Evolutionary conservation across 2,113 vertebrate genomes (phyloP).

Genomic region (Catharus bicknelli): DNA sequence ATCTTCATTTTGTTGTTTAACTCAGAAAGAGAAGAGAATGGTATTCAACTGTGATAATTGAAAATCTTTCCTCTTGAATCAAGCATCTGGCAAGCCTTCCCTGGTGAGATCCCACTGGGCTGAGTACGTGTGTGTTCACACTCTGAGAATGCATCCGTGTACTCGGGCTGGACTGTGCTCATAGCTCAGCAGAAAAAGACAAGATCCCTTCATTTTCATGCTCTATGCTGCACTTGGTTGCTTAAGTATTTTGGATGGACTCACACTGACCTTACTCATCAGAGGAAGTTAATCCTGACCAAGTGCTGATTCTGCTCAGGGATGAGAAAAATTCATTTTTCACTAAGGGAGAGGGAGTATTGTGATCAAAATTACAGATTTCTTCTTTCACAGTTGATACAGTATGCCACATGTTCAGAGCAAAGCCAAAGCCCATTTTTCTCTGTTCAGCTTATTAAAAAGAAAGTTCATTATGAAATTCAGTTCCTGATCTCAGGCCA

Average conservation of each 20-base stretch:
- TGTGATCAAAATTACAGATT: background rate
- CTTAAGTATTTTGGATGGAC: constrained; percentile 1
- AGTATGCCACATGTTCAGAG: background rate
- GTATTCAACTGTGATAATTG: background rate
- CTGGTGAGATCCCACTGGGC: background rate
- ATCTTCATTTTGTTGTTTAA: background rate
- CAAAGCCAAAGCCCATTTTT: background rate
- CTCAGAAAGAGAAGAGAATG: background rate
- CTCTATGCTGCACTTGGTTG: background rate
- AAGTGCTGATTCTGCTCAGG: background rate
- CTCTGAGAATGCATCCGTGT: background rate
- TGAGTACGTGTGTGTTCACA: background rate
- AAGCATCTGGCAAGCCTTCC: background rate
- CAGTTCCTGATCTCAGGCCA: background rate
- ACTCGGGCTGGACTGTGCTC: background rate
- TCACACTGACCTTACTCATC: background rate
- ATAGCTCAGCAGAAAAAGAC: background rate
- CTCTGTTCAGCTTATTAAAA: background rate
- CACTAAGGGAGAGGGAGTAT: background rate
- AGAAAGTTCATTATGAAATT: background rate
- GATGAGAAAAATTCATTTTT: background rate
- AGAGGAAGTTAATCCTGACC: background rate
- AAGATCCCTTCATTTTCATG: background rate
- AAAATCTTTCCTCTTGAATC: background rate
- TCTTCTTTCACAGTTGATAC: background rate